Evolutionary conservation across 1,140 invertebrate genomes (phyloP).

Genomic region (Drosophila orena): DNA sequence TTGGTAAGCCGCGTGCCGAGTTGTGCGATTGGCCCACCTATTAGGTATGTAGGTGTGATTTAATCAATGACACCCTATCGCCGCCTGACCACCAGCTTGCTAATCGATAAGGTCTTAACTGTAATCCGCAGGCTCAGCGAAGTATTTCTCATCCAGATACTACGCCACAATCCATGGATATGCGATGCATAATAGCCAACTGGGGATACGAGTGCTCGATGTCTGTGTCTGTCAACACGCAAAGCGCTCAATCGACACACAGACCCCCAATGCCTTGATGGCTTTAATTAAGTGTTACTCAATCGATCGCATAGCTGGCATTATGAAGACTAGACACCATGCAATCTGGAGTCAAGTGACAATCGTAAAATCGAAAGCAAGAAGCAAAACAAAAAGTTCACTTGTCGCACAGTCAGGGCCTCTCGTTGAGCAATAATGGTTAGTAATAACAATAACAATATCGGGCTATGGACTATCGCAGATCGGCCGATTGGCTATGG

Average conservation of each 20-base stretch:
- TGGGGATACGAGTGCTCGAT: background rate
- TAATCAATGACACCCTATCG: background rate
- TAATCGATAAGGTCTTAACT: background rate
- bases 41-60: conserved; percentile 10
- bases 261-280: conserved; percentile 35
- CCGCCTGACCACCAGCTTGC: conserved; percentile 14
- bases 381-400: conserved; percentile 29
- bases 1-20: conserved; percentile 6
- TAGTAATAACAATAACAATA: conserved; percentile 29
- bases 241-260: conserved; percentile 24
- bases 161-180: background rate
- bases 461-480: conserved; percentile 9
- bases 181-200: background rate
- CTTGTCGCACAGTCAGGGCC: conserved; percentile 42
- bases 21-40: conserved; percentile 6
- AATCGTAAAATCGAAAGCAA: conserved; percentile 62
- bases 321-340: conserved; percentile 27
- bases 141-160: background rate
- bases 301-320: conserved; percentile 40
- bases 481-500: conserved; percentile 17
- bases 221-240: conserved; percentile 16
- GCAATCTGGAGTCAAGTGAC: conserved; percentile 40
- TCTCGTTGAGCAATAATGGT: conserved; percentile 8
- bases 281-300: conserved; percentile 61
- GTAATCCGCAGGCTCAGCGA: background rate